Evolutionary conservation across 2,888 invertebrate genomes (phyloP), one percentile per base, ranked within the genome.

Genomic region (Tridacna gigas): DNA sequence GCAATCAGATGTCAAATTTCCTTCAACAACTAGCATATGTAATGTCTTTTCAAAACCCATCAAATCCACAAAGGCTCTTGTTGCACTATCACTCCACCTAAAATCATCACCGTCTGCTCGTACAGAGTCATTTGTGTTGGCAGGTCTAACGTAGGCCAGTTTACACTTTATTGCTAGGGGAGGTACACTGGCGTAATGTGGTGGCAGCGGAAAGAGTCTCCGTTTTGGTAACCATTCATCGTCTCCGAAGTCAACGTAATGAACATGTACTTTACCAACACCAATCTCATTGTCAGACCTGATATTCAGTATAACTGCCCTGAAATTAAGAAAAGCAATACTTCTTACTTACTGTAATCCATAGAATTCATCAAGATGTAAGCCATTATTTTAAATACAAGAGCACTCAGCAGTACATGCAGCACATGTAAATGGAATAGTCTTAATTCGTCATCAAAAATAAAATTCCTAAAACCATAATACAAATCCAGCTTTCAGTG

Each of bases 161-260:
- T 96, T 97, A 94, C 98, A 98, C 94, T 98, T 97, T 94, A 98
- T 96, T 0, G 98, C 98, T 96, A 98, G 97, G 91, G 97, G 96
- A 75, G 97, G 96, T 12, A 97, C 95, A 69, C 96, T 95, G 71
- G 97, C 94, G 91, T 97, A 96, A 93, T 98, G 97, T 0, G 97
- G 97, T 47, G 97, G 96, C 83, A 94, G 83, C 9, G 97, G 97
- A 90, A 96, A 97, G 22, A 98, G 95, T 84, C 97, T 96, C 79
- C 96, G 96, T 0, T 96, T 95, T 0, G 96, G 95, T 0, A 97
- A 96, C 90, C 96, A 96, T 91, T 97, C 97, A 83, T 96, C 96
- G 94, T 98, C 98, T 0, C 98, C 98, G 94, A 97, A 98, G 95
- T 98, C 98, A 77, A 98, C 96, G 95, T 97, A 98, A 93, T 97